Base-by-base conservation (phyloP, 1,140 invertebrate species). In the Globodera rostochiensis region DNA sequence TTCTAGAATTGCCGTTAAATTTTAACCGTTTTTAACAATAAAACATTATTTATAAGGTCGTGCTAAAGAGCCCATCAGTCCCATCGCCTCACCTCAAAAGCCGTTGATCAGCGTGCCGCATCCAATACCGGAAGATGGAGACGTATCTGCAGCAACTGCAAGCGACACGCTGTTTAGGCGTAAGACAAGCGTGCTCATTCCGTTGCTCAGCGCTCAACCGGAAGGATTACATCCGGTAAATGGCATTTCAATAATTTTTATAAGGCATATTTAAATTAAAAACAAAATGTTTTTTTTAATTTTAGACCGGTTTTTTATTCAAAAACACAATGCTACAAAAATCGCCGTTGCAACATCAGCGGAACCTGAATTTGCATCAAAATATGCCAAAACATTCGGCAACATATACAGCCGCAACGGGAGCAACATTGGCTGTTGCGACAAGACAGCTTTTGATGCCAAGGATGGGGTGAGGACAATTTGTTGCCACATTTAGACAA, bases 141-240 rank as follows among this genome's bases (percentile, higher is more conserved):
- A 46, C 36, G 13, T 15, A 25, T 11, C 70, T 45, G 36, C 45
- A 19, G 21, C 53, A 19, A 49, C 57, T 50, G 49, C 69, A 64
- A 13, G 15, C 21, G 19, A 67, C 69, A 19, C 77, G 13, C 15
- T 46, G n/a, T 36, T 74, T 5, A 67, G 84, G 36, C 70, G 87
- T 21, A 88, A 88, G 76, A 87, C 82, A 3, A 85, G 83, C 25
- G 88, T 89, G 11, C 71, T 89, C 4, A 81, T 88, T 4, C 88
- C 88, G 3, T 74, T 89, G 6, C 77, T 88, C 66, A 81, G 84
- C 73, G 81, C 81, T 13, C 66, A 69, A 47, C 79, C 47, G 21
- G 64, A 80, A 49, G 45, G 64, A 4, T 9, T 36, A 4, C 36
- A 64, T 66, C 64, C 81, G 21, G 45, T 69, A 2, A 45, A 46